A percentile compares a stretch with the other conserved stretches of the same genome.
Evolutionary conservation across 2,888 invertebrate species (phyloP).

Genomic region (Cephonodes hylas): DNA sequence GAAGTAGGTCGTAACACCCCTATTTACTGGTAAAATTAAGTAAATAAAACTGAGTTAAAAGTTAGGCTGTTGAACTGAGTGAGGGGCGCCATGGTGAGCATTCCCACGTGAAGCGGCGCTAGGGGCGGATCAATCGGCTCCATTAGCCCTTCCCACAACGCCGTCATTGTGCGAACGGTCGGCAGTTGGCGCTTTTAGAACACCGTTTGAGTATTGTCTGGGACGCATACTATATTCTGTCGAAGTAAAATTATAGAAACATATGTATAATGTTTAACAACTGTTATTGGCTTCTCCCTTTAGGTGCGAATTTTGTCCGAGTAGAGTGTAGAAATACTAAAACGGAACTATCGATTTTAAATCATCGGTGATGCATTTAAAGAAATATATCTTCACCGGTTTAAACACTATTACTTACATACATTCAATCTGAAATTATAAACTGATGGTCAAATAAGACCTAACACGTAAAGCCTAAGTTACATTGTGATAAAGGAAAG

Average conservation of each 20-base stretch:
- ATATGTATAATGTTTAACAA: not conserved
- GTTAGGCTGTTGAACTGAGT: not conserved
- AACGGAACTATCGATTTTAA: not conserved
- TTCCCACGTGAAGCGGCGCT: not conserved
- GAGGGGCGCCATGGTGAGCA: not conserved
- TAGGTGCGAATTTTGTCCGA: not conserved
- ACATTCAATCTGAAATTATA: too few species aligned
- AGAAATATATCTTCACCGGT: too few species aligned
- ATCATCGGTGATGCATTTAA: too few species aligned
- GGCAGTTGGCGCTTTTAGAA: not conserved
- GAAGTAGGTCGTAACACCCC: not conserved
- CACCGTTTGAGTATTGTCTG: not conserved
- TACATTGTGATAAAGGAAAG: too few species aligned
- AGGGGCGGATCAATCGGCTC: not conserved
- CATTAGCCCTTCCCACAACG: not conserved
- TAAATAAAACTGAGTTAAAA: not conserved
- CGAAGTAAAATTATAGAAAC: not conserved
- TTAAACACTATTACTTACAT: too few species aligned
- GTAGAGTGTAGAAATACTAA: not conserved
- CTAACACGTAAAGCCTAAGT: too few species aligned
- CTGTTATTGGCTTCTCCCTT: not conserved
- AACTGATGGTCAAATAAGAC: too few species aligned
- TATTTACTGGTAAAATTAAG: not conserved
- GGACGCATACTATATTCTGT: too few species aligned
- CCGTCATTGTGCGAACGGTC: not conserved